Conservation (phyloP, 2,113 vertebrate genomes). For the Mugil cephalus region DNA sequence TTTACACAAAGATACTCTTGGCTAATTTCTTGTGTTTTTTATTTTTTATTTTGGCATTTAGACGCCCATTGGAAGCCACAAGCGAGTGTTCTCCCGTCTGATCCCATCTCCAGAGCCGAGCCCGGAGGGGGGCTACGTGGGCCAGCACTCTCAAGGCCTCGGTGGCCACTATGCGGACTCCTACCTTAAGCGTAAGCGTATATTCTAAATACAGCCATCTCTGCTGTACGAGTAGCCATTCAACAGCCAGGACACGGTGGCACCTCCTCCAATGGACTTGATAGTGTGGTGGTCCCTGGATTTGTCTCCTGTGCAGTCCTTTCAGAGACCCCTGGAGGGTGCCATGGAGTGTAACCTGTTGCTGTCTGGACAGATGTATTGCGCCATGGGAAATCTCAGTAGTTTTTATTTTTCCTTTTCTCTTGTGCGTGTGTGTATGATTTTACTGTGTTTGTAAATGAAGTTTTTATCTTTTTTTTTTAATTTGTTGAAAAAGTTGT, state of each 20-base stretch:
- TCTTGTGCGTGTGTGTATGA: slow-evolving; percentile 14
- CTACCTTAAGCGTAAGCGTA: slow-evolving; percentile 94
- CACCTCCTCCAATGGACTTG: slow-evolving; percentile 25
- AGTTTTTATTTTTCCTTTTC: slow-evolving; percentile 32
- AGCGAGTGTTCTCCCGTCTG: slow-evolving; percentile 91
- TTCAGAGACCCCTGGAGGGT: slow-evolving; percentile 67
- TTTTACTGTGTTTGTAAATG: slow-evolving; percentile 82
- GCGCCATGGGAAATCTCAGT: slow-evolving; percentile 53
- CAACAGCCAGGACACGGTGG: slow-evolving; percentile 25
- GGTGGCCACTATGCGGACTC: slow-evolving; percentile 95
- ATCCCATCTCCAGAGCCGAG: slow-evolving; percentile 94
- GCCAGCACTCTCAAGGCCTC: slow-evolving; percentile 94
- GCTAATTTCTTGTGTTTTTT: neutral
- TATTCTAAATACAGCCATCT: slow-evolving; percentile 83
- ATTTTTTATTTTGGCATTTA: slow-evolving; percentile 42
- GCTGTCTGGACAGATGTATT: slow-evolving; percentile 49
- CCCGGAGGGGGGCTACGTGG: slow-evolving; percentile 92
- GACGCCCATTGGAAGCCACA: slow-evolving; percentile 91
- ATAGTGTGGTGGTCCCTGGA: slow-evolving; percentile 33
- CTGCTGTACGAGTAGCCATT: slow-evolving; percentile 25
- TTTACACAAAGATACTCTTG: neutral
- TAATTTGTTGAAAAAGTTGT: slow-evolving; percentile 69
- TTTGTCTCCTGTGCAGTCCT: slow-evolving; percentile 50
- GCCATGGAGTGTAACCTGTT: slow-evolving; percentile 36
- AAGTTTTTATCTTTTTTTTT: slow-evolving; percentile 68